phyloP scores from a whole-genome alignment of 2,113 vertebrate genomes.

The Castor canadensis region DNA sequence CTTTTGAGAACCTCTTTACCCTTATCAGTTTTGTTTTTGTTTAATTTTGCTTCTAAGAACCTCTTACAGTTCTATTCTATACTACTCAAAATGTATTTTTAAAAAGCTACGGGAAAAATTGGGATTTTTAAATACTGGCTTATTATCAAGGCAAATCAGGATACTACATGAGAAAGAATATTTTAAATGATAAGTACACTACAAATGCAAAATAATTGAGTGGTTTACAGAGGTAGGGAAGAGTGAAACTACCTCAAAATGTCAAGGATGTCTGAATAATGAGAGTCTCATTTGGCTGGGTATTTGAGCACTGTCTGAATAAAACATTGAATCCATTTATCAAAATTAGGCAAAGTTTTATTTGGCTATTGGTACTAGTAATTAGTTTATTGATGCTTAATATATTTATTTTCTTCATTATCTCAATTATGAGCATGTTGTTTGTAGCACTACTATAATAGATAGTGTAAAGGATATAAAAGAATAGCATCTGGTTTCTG shows the following conservation, averaged over 20 bases:
- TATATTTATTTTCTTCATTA: not conserved
- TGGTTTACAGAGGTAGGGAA: not conserved
- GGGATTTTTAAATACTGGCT: not conserved
- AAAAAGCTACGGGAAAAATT: too few species aligned
- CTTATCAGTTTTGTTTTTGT: not conserved
- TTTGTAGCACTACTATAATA: not conserved
- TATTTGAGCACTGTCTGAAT: not conserved
- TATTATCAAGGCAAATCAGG: not conserved
- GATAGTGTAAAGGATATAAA: not conserved
- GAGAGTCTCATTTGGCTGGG: not conserved
- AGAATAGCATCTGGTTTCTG: not conserved
- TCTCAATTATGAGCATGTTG: not conserved
- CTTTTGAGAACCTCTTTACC: not conserved
- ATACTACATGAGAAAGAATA: not conserved
- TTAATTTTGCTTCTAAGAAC: not conserved
- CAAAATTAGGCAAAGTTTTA: not conserved
- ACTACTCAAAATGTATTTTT: too few species aligned
- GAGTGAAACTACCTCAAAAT: not conserved
- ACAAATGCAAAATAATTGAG: not conserved
- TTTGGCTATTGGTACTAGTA: not conserved
- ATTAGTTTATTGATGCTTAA: not conserved
- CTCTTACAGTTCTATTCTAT: not conserved
- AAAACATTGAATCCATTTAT: not conserved
- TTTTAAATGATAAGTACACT: not conserved
- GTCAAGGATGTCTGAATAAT: not conserved